Evolutionary conservation across 92 coral and sea anemone species (phyloP).

Genomic region (Heliopora coerulea): DNA sequence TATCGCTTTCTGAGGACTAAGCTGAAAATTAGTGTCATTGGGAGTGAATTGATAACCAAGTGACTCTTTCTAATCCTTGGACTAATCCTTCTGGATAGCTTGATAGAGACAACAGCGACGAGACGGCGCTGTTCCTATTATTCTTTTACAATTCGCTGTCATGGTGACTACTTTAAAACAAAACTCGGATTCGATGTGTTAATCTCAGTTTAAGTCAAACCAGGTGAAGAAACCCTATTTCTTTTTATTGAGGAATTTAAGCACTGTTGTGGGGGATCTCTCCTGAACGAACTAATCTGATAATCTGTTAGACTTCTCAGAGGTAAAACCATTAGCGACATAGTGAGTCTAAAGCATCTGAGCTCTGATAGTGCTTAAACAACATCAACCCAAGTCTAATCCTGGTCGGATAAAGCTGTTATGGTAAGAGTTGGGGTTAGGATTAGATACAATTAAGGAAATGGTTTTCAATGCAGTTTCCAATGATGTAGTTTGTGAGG

Average conservation of each 20-base stretch:
- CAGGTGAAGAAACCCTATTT: neutral
- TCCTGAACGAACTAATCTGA: constrained; percentile 7
- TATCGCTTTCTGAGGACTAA: constrained; percentile 6
- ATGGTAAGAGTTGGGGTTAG: no score
- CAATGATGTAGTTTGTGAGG: no score
- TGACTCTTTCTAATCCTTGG: constrained; percentile 20
- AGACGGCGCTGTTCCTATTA: constrained; percentile 15
- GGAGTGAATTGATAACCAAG: constrained; percentile 16
- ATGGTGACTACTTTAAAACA: constrained; percentile 5
- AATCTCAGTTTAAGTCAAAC: constrained; percentile 17
- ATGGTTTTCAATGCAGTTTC: no score
- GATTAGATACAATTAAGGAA: no score
- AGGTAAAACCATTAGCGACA: neutral
- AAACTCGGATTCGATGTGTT: constrained; percentile 19
- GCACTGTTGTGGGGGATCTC: neutral
- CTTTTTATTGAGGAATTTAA: constrained; percentile 6
- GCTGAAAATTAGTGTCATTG: constrained; percentile 43
- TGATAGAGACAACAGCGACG: constrained; percentile 34
- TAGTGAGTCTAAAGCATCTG: neutral
- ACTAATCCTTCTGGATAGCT: constrained; percentile 37
- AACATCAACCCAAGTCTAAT: no score
- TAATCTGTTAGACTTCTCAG: constrained; percentile 6
- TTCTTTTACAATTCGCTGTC: neutral
- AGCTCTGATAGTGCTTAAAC: neutral
- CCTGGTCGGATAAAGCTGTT: no score